Evolutionary conservation across 2,888 invertebrate genomes (phyloP), one percentile per base, ranked within the genome.

Genomic region (Trypoxylon attenuatum): DNA sequence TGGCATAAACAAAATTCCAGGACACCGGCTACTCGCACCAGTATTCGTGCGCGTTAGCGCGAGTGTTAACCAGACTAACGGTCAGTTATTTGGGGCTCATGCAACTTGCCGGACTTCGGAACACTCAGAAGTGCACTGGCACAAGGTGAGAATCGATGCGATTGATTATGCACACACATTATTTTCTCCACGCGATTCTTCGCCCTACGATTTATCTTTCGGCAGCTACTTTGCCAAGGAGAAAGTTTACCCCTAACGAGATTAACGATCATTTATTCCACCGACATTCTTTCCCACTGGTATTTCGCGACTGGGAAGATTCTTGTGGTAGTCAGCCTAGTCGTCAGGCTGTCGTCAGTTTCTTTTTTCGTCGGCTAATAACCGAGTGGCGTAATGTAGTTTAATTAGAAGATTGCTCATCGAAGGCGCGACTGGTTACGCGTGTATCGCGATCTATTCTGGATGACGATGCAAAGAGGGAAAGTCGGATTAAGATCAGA

Each of bases 101-200:
- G 52, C 45, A 69, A 71, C 73, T 80, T 78, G 73, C 52, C 52
- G 62, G 80, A 71, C 73, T 79, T 80, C 78, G 62, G 78, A 81
- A 79, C 71, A 60, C 75, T 57, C 33, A 60, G 56, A 79, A 81
- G 79, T 79, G 81, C 78, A 55, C 45, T 42, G 63, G 56, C 45
- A 46, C 77, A 74, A 81, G 79, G 73, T 76, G 73, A 78, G 55
- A 58, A 61, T 23, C 54, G 22, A 23, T 23, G 21, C 21, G 27
- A 41, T 39, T 2, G 3, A 2, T 13, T n/a, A 3, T 13, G 2
- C 8, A 8, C 18, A 41, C 22, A 18, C 39, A n/a, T 53, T 21
- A 13, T 22, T 43, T 3, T 42, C 8, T 43, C 16, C 22, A 22
- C 10, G 2, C 22, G 23, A 22, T 38, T 38, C n/a, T n/a, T 10